Evolutionary conservation across 2,797 vertebrate genomes (phyloP), one percentile per base, ranked within the genome.

Genomic region (Ciconia nigra): DNA sequence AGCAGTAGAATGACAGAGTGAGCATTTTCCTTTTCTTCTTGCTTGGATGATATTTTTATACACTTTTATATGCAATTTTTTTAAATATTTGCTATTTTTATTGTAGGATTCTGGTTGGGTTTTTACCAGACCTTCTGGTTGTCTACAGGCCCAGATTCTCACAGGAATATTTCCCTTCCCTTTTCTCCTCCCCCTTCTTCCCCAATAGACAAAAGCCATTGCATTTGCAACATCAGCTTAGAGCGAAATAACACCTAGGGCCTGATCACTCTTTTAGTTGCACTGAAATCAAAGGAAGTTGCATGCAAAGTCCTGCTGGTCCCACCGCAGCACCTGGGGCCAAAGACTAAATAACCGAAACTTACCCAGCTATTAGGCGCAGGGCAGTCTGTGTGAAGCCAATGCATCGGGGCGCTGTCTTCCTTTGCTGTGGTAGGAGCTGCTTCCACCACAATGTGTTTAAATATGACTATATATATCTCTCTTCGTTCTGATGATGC

Each of bases 21-120:
- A 83, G 42, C n/a, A 22, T 91, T 97, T 96, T 94, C 51, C 44
- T 92, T 97, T 97, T 85, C 90, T 94, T 95, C 95, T 96, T 92
- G 90, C 87, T 96, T 96, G 93, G 71, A 85, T 95, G 47, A 91
- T 98, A 97, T 97, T 98, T 98, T 98, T 97, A 97, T 98, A 98
- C 85, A 82, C 52, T 97, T 98, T 97, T 96, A 94, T 98, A 97
- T 89, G 76, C 79, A 90, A 66, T 76, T 49, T 72, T 71, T 52
- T 87, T 11, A 55, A 83, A 94, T 88, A 90, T 76, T 95, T 94
- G 65, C 94, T 97, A 87, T 95, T 98, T 97, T 97, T 90, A 93
- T 97, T 88, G 73, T 96, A 93, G 73, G 67, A 37, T 85, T 95
- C 41, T 66, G 81, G 42, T 83, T 97, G 85, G 66, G 41, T 76